phyloP scores from a whole-genome alignment of 1,140 invertebrate species.

The Drosophila rufa region DNA sequence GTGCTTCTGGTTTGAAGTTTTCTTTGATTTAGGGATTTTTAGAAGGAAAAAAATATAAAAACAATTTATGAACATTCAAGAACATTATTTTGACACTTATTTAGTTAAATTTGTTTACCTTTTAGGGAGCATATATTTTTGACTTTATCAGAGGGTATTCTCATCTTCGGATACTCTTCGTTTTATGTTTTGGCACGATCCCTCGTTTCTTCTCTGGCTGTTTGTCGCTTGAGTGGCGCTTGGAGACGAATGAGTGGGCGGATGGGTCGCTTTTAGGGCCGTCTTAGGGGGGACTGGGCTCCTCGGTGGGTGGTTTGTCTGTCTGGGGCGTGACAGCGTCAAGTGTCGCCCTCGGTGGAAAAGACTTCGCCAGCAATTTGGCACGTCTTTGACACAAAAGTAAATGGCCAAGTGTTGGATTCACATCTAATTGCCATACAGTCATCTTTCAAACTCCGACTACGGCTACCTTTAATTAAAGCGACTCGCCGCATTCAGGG shows the following conservation, averaged over 20 bases:
- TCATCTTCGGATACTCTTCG: neutral
- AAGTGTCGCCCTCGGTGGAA: conserved; percentile 47
- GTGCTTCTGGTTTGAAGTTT: too few species aligned
- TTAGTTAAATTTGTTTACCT: neutral
- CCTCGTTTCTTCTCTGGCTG: conserved; percentile 14
- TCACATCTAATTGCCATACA: conserved; percentile 62
- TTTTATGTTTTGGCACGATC: conserved; percentile 1
- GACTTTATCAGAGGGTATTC: neutral
- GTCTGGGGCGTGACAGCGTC: conserved; percentile 62
- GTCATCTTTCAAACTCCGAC: conserved; percentile 32
- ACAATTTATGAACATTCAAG: too few species aligned
- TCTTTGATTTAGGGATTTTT: too few species aligned
- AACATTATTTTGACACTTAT: neutral
- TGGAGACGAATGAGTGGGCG: conserved; percentile 31
- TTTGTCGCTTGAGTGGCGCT: conserved; percentile 58
- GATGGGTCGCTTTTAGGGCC: conserved; percentile 9
- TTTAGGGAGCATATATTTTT: neutral
- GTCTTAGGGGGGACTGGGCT: neutral
- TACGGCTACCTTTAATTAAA: conserved; percentile 50
- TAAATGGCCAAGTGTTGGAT: conserved; percentile 68
- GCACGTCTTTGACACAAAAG: conserved; percentile 66
- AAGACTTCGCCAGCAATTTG: conserved; percentile 56
- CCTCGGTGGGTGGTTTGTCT: conserved; percentile 29
- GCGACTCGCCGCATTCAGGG: conserved; percentile 27
- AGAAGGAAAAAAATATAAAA: neutral